Evolutionary conservation across 2,888 invertebrate species (phyloP), one percentile per base, ranked within the genome.

Genomic region (Zaprionus obscuricornis): DNA sequence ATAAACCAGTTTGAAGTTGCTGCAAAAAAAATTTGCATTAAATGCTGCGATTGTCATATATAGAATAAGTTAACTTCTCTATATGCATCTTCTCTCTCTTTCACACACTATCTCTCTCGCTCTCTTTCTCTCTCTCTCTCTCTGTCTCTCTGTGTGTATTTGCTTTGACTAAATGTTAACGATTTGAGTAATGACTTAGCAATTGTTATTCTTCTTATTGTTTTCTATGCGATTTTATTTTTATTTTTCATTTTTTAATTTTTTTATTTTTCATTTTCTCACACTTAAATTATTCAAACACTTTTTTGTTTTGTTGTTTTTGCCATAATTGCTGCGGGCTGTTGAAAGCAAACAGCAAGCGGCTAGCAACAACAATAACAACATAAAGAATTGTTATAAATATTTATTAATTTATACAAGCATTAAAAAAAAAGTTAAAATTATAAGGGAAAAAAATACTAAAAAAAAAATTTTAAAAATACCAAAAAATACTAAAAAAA

Each of bases 271-370:
- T n/a, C n/a, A n/a, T 27, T 45, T 51, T 63, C 57, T 43, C 71
- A 66, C 56, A 46, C 50, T n/a, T n/a, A n/a, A 69, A 69, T 66
- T 65, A 57, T 52, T 49, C 40, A 3, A 36, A 39, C 70, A 66
- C 55, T 69, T 33, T 24, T 18, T 36, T 0, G 11, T n/a, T n/a
- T n/a, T n/a, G n/a, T n/a, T n/a, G n/a, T n/a, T n/a, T n/a, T n/a
- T n/a, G 16, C 17, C 3, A n/a, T 54, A 42, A 56, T n/a, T n/a
- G n/a, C n/a, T n/a, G 43, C 14, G 52, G 39, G 46, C 26, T 6
- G 14, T 16, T 20, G 18, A 29, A 26, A 42, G 29, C 13, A 33
- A 45, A n/a, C n/a, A n/a, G n/a, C n/a, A n/a, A n/a, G n/a, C n/a
- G n/a, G n/a, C n/a, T n/a, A n/a, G n/a, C n/a, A n/a, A n/a, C n/a